Base-by-base conservation (phyloP, 2,113 vertebrate species). In the Polypterus bichir region DNA sequence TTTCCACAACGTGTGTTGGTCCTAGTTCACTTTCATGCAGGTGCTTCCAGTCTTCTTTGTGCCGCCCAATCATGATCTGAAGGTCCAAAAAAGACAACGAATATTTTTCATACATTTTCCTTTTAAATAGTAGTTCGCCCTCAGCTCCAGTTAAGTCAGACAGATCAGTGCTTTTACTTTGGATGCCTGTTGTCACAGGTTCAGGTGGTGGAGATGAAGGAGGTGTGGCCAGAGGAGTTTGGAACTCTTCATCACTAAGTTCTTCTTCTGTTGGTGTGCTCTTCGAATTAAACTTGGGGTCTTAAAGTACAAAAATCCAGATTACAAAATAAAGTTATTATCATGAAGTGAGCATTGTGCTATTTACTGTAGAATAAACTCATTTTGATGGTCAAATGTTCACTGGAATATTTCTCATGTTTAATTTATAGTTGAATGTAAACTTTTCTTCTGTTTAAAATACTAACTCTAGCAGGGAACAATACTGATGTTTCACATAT, bases 21-120 rank as follows among this genome's bases (percentile, higher is more conserved):
- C 96, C 96, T 46, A 99, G 93, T 2, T 94, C 91, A 4, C 86
- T 90, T 57, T 92, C 92, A 57, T 98, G 94, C 57, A 95, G 76
- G 0, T 96, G 93, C n/a, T 95, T 99, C 96, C 96, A 99, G 67
- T 92, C 97, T 84, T 98, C 94, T 68, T 90, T 94, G 68, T 86
- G 91, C 4, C 79, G 89, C 11, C 96, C 96, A 1, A 97, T 94
- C 96, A 99, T 98, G 71, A 99, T 93, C 82, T 99, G 96, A 11
- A 99, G 85, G 75, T 99, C 94, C 70, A 94, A 88, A 64, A 97
- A 99, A 0, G 94, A 93, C 73, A 99, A 71, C 0, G 86, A 88
- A 74, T 97, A 99, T 66, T 85, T 91, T 74, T 99, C 96, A 7
- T 99, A 99, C 68, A 97, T 85, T 70, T 87, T 93, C 46, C 84